Conservation (phyloP, 1,140 invertebrate genomes). For the Leptinotarsa texana region DNA sequence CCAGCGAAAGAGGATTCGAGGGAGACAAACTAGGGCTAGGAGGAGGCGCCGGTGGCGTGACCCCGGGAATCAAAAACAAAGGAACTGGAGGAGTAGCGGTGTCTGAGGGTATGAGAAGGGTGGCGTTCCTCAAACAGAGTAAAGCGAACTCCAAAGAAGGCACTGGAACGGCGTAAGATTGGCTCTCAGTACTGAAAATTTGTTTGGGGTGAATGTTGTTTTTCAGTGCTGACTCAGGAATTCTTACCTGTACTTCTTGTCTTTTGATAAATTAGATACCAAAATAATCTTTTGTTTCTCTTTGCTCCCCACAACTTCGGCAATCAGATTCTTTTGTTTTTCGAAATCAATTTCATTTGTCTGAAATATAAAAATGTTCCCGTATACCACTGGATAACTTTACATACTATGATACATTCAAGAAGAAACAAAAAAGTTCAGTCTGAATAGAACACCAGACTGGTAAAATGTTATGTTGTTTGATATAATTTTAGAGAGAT, state of each 20-base stretch:
- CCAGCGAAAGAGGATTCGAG: conserved; percentile 53
- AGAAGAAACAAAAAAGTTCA: no score
- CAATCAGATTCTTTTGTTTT: conserved; percentile 66
- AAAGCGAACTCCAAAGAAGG: conserved; percentile 88
- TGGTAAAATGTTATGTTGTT: no score
- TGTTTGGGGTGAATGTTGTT: not conserved
- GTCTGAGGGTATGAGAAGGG: conserved; percentile 63
- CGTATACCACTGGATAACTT: not conserved
- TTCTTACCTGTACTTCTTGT: conserved; percentile 60
- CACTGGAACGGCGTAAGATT: conserved; percentile 81
- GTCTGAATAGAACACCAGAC: no score
- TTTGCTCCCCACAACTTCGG: conserved; percentile 65
- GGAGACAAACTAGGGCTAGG: conserved; percentile 50
- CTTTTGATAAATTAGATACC: conserved; percentile 61
- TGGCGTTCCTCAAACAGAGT: conserved; percentile 84
- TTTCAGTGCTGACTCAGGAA: no score
- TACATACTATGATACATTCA: not conserved
- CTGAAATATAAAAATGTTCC: conserved; percentile 55
- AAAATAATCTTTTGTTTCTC: conserved; percentile 70
- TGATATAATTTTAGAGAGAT: no score
- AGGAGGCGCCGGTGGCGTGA: conserved; percentile 47
- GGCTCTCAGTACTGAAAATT: conserved; percentile 60
- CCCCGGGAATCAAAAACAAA: conserved; percentile 50
- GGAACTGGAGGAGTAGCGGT: conserved; percentile 46
- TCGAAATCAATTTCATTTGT: conserved; percentile 71